Evolutionary conservation across 2,888 invertebrate genomes (phyloP).

Genomic region (Megamerina dolium): DNA sequence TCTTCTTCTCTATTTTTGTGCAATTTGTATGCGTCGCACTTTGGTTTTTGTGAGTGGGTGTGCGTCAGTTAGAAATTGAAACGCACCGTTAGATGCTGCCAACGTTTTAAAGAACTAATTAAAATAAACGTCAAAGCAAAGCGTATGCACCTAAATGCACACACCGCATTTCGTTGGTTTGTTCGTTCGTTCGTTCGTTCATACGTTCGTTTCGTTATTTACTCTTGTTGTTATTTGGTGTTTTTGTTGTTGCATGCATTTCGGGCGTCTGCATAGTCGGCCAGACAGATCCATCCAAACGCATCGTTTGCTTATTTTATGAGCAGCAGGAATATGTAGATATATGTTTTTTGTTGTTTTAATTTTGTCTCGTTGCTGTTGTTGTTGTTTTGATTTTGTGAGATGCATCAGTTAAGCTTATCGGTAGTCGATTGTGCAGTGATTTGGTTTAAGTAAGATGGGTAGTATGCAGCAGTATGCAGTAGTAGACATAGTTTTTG

Average conservation of each 20-base stretch:
- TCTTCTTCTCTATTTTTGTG: neutral
- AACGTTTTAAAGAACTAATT: constrained; percentile 28
- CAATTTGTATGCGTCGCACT: constrained; percentile 3
- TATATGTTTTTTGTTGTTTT: constrained; percentile 5
- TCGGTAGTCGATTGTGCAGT: too few species aligned
- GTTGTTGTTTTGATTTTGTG: neutral
- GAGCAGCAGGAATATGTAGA: constrained; percentile 2
- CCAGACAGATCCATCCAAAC: constrained; percentile 22
- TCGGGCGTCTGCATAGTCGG: constrained; percentile 3
- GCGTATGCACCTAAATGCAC: constrained; percentile 25
- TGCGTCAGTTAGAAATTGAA: constrained; percentile 20
- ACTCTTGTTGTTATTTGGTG: constrained; percentile 1
- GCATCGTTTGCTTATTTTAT: constrained; percentile 22
- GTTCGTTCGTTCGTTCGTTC: constrained; percentile 2
- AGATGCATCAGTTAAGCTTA: too few species aligned
- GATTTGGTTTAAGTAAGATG: neutral
- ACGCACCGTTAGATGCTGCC: constrained; percentile 23
- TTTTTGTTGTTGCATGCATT: constrained; percentile 5
- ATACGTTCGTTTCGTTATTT: neutral
- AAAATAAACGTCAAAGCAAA: constrained; percentile 30
- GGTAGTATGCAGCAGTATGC: neutral
- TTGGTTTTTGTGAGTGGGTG: too few species aligned
- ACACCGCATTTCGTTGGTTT: constrained; percentile 18
- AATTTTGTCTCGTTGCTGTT: constrained; percentile 5
- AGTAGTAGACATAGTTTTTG: neutral